These are phyloP conservation scores for Anolis carolinensis DNA, from an alignment of 2,113 vertebrate species.

Conservation along the genomic window DNA sequence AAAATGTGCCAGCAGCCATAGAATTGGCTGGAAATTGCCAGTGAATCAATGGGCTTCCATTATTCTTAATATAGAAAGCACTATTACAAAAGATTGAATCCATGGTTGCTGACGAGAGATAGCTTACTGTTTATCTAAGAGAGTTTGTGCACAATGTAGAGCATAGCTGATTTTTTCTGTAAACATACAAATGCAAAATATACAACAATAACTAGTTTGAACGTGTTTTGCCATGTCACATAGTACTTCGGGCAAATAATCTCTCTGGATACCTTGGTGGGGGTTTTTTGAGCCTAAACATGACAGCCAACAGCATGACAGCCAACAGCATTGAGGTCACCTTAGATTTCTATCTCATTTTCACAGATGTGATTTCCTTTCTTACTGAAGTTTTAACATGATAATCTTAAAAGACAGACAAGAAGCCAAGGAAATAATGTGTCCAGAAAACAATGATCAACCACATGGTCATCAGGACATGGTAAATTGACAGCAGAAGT, in stretches of 20 bases:
- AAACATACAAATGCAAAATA: background rate
- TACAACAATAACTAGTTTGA: background rate
- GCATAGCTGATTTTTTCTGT: background rate
- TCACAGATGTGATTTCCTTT: background rate
- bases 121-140: constrained; percentile 6
- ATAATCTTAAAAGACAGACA: background rate
- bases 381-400: background rate
- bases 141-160: constrained; percentile 1
- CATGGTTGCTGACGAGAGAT: background rate
- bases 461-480: background rate
- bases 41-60: background rate
- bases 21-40: background rate
- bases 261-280: background rate
- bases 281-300: constrained; percentile 37
- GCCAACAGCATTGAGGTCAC: constrained; percentile 15
- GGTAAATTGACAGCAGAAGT: too few species aligned
- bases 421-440: background rate
- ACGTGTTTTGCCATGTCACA: constrained; percentile 13
- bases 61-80: constrained; percentile 1
- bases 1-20: constrained; percentile 11
- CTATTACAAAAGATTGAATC: constrained; percentile 5
- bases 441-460: background rate
- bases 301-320: too few species aligned
- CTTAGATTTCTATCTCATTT: constrained; percentile 30
- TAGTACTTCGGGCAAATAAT: background rate